Evolutionary conservation across 2,888 invertebrate genomes (phyloP), one percentile per base, ranked within the genome.

Genomic region (Strigamia maritima): DNA sequence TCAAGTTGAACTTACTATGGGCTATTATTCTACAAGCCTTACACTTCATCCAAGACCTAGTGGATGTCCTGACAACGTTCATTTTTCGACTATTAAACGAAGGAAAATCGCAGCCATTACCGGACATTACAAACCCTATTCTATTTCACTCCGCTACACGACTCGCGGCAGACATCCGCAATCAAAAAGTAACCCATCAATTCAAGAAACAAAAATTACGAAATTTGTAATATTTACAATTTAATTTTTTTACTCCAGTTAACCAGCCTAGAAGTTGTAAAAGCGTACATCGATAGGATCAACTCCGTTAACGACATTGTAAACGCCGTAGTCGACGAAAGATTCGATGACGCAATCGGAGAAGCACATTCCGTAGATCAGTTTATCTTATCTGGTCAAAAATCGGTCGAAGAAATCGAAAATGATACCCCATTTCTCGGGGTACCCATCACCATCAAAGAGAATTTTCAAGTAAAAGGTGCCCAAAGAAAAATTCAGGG

Each of bases 321-420:
- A 65, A 97, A 97, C 86, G 92, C 94, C 0, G 89, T 97, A 0
- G 93, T 94, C 0, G 94, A 94, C 83, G 90, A 93, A 49, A 89
- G 94, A 78, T 97, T 91, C 84, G 88, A 90, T 10, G 91, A 89
- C 2, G 96, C 97, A 0, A 84, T 97, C 0, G 86, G 90, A 75
- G 94, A 95, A 83, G 96, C 97, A 0, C 88, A 88, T 80, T 87
- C 88, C 80, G 89, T 94, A 6, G 97, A 97, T 85, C 85, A 87
- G 75, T 87, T 90, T 79, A 89, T 97, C 28, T 88, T 88, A 35
- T 87, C 86, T 70, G 90, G 90, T 0, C 84, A 87, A 60, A 87
- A 91, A 78, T 85, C 89, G 0, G 90, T 91, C 31, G 89, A 89
- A 16, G 90, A 92, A 82, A 90, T 92, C 81, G 87, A 88, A 77